Evolutionary conservation across 1,140 invertebrate genomes (phyloP).

Genomic region (Odontomachus brunneus): DNA sequence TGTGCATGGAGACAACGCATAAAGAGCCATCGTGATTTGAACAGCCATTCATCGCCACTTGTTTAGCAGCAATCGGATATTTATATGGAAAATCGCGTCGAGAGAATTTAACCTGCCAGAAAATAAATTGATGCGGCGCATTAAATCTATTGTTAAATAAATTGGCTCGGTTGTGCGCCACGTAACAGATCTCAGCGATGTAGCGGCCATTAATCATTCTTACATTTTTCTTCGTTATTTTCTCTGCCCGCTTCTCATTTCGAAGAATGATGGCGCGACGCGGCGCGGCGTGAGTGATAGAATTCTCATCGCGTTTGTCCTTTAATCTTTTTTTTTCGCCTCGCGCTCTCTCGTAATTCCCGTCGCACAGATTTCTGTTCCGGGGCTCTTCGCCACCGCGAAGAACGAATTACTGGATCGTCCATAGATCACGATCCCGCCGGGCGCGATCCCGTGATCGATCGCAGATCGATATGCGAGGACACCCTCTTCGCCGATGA

Average conservation of each 20-base stretch:
- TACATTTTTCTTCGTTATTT: constrained; percentile 46
- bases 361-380: constrained; percentile 23
- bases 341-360: constrained; percentile 4
- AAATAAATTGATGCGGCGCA: not conserved
- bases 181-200: constrained; percentile 18
- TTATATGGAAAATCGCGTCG: not conserved
- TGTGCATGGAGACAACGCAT: too few species aligned
- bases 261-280: constrained; percentile 15
- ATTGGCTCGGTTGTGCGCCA: constrained; percentile 15
- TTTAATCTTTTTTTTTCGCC: constrained; percentile 20
- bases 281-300: constrained; percentile 14
- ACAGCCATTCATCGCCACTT: not conserved
- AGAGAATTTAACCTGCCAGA: not conserved
- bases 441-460: not conserved
- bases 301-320: constrained; percentile 34
- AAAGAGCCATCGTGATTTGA: constrained; percentile 14
- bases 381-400: not conserved
- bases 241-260: constrained; percentile 14
- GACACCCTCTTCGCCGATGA: not conserved
- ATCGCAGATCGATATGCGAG: not conserved
- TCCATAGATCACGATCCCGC: not conserved
- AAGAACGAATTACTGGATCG: not conserved
- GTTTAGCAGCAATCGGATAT: not conserved
- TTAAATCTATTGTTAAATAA: constrained; percentile 27
- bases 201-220: constrained; percentile 37